Conservation (phyloP, 2,888 invertebrate species). For the Sepiola atlantica region DNA sequence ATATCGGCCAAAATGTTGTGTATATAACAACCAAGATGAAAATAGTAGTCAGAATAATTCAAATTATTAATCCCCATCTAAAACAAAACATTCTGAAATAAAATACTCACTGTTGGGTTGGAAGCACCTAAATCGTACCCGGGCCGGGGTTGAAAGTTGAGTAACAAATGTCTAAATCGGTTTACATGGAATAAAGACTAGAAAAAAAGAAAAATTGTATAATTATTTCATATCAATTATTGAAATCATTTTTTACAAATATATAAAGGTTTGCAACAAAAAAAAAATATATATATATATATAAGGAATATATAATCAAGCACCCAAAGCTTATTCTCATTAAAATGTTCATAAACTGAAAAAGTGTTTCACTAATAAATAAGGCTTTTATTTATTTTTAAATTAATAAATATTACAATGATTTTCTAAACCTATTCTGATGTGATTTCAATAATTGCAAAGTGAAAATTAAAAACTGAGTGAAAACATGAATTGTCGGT, state of each 20-base stretch:
- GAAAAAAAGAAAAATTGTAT: slow-evolving; percentile 55
- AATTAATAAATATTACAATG: background rate
- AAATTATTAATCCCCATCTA: background rate
- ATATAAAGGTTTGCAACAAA: background rate
- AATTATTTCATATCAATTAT: background rate
- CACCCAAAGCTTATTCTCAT: background rate
- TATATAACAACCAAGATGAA: no score
- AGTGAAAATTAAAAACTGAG: no score
- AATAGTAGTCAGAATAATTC: no score
- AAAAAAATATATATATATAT: background rate
- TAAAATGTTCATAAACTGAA: background rate
- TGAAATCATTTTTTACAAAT: background rate
- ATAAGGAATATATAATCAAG: no score
- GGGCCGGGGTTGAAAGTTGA: slow-evolving; percentile 68
- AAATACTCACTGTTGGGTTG: slow-evolving; percentile 55
- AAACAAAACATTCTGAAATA: background rate
- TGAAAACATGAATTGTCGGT: no score
- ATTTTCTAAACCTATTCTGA: background rate
- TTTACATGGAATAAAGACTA: slow-evolving; percentile 76
- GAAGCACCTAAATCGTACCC: slow-evolving; percentile 44
- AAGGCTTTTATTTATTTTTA: no score
- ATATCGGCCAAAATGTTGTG: background rate
- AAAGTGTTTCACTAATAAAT: no score
- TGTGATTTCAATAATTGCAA: no score
- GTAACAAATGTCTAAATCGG: slow-evolving; percentile 73